A percentile compares a stretch with the other conserved stretches of the same genome.
phyloP scores from a whole-genome alignment of 2,797 vertebrate species.

The Yasuhikotakia modesta region DNA sequence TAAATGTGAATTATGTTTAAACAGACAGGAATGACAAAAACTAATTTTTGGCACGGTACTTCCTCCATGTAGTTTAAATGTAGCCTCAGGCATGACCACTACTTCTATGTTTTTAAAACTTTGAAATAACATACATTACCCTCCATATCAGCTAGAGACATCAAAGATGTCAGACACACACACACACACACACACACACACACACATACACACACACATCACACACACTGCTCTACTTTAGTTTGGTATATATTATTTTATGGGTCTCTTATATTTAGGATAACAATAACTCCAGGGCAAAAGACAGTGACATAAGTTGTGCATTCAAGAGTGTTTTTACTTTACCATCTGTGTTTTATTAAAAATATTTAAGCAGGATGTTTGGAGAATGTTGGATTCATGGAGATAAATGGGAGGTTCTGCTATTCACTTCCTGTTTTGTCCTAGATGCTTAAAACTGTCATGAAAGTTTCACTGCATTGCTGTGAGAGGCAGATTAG shows the following conservation, averaged over 20 bases:
- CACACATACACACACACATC: too few species aligned
- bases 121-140: neutral
- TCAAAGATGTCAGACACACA: too few species aligned
- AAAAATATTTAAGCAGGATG: slow-evolving; percentile 26
- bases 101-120: neutral
- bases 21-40: neutral
- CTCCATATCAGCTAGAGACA: too few species aligned
- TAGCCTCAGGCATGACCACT: neutral
- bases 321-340: neutral
- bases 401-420: slow-evolving; percentile 33
- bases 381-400: too few species aligned
- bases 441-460: slow-evolving; percentile 36
- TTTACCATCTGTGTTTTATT: slow-evolving; percentile 3
- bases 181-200: too few species aligned
- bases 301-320: neutral
- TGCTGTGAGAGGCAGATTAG: slow-evolving; percentile 41
- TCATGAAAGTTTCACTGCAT: slow-evolving; percentile 40
- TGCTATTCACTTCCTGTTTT: slow-evolving; percentile 16
- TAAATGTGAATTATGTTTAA: neutral
- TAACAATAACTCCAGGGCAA: neutral
- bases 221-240: too few species aligned
- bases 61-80: neutral
- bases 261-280: neutral
- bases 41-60: neutral
- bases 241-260: neutral